Conservation (phyloP, 2,888 invertebrate genomes). For the Acleris literana region DNA sequence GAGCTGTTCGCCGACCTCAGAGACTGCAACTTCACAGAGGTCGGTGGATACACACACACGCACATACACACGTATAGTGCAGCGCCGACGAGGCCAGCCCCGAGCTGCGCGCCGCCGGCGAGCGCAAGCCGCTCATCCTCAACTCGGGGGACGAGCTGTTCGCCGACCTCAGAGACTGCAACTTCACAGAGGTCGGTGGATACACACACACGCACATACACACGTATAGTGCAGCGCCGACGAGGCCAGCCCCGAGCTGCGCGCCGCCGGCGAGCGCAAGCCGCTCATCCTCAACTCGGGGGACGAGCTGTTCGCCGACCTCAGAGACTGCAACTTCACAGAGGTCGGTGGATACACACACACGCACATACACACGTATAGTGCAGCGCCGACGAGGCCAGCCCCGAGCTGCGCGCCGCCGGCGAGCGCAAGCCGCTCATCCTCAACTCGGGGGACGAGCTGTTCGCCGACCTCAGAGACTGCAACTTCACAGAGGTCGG, state of each 20-base stretch:
- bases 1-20: slow-evolving; percentile 94
- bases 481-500: slow-evolving; percentile 93
- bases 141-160: slow-evolving; percentile 96
- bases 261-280: slow-evolving; percentile 86
- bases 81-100: slow-evolving; percentile 85
- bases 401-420: slow-evolving; percentile 81
- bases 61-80: no score
- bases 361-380: no score
- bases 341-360: slow-evolving; percentile 75
- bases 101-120: slow-evolving; percentile 83
- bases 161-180: slow-evolving; percentile 95
- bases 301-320: slow-evolving; percentile 94
- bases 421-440: slow-evolving; percentile 89
- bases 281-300: slow-evolving; percentile 93
- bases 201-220: not conserved
- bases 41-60: slow-evolving; percentile 47
- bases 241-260: slow-evolving; percentile 82
- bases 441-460: slow-evolving; percentile 94
- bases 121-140: slow-evolving; percentile 90
- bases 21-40: slow-evolving; percentile 96
- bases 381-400: slow-evolving; percentile 85
- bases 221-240: no score
- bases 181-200: slow-evolving; percentile 89
- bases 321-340: slow-evolving; percentile 96
- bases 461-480: slow-evolving; percentile 95